Evolutionary conservation across 92 coral and sea anemone genomes (phyloP).

Genomic region (Isaurus tuberculatus): DNA sequence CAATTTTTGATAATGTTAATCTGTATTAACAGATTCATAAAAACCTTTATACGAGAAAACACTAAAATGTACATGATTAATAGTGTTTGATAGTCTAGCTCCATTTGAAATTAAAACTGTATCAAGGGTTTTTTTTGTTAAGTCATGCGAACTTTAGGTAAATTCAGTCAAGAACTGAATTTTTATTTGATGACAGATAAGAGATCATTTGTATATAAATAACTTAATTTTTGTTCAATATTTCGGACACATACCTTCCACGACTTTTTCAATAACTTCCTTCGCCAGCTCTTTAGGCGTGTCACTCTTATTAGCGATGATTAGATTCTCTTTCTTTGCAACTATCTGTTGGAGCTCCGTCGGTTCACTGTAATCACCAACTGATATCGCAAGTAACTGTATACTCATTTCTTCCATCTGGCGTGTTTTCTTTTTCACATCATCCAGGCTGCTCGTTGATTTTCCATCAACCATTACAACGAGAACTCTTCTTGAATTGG

Average conservation of each 20-base stretch:
- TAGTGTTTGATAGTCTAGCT: too few species aligned
- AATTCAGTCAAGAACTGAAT: too few species aligned
- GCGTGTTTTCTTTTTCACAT: slow-evolving; percentile 16
- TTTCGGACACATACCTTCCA: not conserved
- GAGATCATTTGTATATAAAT: not conserved
- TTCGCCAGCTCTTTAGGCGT: slow-evolving; percentile 16
- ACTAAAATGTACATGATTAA: too few species aligned
- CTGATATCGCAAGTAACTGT: slow-evolving; percentile 18
- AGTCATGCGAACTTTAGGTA: too few species aligned
- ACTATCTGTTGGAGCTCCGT: slow-evolving; percentile 15
- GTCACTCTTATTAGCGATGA: slow-evolving; percentile 21
- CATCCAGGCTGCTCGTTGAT: slow-evolving; percentile 22
- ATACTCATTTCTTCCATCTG: not conserved
- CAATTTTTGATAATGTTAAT: too few species aligned
- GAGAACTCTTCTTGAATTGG: slow-evolving; percentile 7
- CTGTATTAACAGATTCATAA: too few species aligned
- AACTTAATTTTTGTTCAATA: not conserved
- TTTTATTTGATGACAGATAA: too few species aligned
- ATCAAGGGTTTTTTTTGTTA: too few species aligned
- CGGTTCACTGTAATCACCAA: slow-evolving; percentile 8
- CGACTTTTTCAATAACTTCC: slow-evolving; percentile 20
- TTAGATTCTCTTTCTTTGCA: not conserved
- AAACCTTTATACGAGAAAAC: too few species aligned
- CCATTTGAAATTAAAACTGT: too few species aligned
- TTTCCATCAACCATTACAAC: slow-evolving; percentile 29